Evolutionary conservation across 2,888 invertebrate genomes (phyloP).

Genomic region (Asteroscopus sphinx): DNA sequence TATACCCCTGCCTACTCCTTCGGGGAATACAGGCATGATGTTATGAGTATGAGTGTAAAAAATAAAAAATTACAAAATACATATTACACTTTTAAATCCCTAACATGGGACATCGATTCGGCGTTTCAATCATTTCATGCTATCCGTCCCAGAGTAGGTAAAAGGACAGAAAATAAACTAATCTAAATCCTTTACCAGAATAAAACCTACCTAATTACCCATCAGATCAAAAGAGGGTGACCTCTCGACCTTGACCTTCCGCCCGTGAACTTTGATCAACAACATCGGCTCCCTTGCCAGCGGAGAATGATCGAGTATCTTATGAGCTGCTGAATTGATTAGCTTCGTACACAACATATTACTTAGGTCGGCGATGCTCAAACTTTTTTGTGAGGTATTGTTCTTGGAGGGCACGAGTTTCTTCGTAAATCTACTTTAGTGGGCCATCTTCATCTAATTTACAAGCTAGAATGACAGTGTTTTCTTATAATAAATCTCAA

Average conservation of each 20-base stretch:
- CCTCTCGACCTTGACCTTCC: conserved; percentile 23
- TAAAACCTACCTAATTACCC: conserved; percentile 26
- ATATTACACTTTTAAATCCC: too few species aligned
- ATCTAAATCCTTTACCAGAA: conserved; percentile 10
- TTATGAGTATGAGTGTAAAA: too few species aligned
- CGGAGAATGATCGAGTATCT: conserved; percentile 40
- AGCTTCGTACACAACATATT: conserved; percentile 51
- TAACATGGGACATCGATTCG: too few species aligned
- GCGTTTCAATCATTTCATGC: too few species aligned
- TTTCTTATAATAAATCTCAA: too few species aligned
- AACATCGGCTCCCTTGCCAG: conserved; percentile 12
- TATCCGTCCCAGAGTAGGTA: too few species aligned
- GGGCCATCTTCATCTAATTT: too few species aligned
- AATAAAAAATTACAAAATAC: not conserved
- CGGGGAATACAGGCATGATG: too few species aligned
- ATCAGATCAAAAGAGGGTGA: conserved; percentile 3
- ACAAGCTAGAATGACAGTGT: too few species aligned
- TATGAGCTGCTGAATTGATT: conserved; percentile 49
- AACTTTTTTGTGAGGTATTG: conserved; percentile 19
- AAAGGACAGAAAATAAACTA: not conserved
- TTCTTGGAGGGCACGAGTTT: not conserved
- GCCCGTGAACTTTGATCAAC: conserved; percentile 30
- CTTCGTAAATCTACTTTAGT: not conserved
- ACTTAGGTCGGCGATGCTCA: conserved; percentile 39
- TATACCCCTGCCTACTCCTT: too few species aligned